Evolutionary conservation across 2,797 vertebrate species (phyloP).

Genomic region (Xiphorhynchus erythropygius): DNA sequence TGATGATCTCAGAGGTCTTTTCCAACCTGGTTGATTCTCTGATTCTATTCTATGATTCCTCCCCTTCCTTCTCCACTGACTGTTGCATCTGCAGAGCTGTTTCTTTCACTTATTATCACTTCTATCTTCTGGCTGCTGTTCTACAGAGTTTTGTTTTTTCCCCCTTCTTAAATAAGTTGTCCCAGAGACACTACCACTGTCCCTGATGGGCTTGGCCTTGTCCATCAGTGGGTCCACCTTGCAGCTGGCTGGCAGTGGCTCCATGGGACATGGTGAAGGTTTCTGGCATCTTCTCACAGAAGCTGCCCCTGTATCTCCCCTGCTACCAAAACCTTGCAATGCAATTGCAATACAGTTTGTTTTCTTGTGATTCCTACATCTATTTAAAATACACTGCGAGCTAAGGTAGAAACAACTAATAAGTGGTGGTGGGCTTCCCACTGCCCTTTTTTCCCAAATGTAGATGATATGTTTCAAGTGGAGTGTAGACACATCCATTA

Average conservation of each 20-base stretch:
- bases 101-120: not conserved
- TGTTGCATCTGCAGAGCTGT: not conserved
- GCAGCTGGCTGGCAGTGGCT: not conserved
- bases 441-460: not conserved
- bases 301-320: not conserved
- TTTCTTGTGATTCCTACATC: not conserved
- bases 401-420: not conserved
- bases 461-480: not conserved
- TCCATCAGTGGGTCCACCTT: not conserved
- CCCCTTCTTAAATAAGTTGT: not conserved
- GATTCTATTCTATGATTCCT: not conserved
- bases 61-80: not conserved
- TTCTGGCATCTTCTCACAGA: not conserved
- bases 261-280: fast-evolving
- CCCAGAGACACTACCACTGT: not conserved
- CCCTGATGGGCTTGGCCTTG: not conserved
- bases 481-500: not conserved
- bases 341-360: not conserved
- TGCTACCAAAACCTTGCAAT: not conserved
- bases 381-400: not conserved
- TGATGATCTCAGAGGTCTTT: no score
- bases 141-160: not conserved
- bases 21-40: no score
- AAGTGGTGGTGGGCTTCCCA: not conserved
- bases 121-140: not conserved